Base-by-base conservation (phyloP, 2,888 invertebrate genomes). In the Barypeithes pellucidus region DNA sequence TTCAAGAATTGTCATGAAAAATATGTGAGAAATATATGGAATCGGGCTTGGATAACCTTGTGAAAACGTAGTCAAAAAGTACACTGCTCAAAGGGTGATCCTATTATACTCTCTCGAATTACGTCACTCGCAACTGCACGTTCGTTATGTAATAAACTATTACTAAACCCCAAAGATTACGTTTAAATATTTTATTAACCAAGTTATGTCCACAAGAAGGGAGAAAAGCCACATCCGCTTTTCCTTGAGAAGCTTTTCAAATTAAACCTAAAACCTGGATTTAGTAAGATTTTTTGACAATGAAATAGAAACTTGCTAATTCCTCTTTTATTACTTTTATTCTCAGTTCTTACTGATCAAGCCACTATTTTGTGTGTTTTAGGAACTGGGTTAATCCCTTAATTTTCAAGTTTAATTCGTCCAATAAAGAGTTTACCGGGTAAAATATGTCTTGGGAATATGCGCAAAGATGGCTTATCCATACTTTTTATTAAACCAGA, bases 231-330 rank as follows among this genome's bases (percentile, higher is more conserved):
- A 57, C 33, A 16, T 57, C 33, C 33, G 16, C 54, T 57, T 57
- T 33, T 57, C 54, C 33, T 18, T 57, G 16, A 57, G 33, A 57
- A 57, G 54, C 54, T 57, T 57, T 57, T 57, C 54, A 57, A 57
- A 57, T 57, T 57, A 57, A 57, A 57, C 33, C 54, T 16, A 57
- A 33, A 57, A 57, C 54, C 54, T 57, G 54, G 54, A 29, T 57
- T 57, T 16, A 57, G 54, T 33, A 16, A 57, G 54, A 36, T 57
- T 57, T 57, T 57, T 57, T 57, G 54, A 57, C 54, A 57, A 57
- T 57, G 54, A 57, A 57, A 33, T 9, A 11, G 54, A 33, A 57
- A 57, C 33, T 57, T 57, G 18, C 33, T 57, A 57, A 57, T 57
- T 57, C 33, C 18, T 57, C 33, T 33, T 16, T 33, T 57, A 57